These are phyloP conservation scores for Haliclona indistincta DNA, from an alignment of 37 sponge, comb jelly and placozoan species.

Conservation along the genomic window DNA sequence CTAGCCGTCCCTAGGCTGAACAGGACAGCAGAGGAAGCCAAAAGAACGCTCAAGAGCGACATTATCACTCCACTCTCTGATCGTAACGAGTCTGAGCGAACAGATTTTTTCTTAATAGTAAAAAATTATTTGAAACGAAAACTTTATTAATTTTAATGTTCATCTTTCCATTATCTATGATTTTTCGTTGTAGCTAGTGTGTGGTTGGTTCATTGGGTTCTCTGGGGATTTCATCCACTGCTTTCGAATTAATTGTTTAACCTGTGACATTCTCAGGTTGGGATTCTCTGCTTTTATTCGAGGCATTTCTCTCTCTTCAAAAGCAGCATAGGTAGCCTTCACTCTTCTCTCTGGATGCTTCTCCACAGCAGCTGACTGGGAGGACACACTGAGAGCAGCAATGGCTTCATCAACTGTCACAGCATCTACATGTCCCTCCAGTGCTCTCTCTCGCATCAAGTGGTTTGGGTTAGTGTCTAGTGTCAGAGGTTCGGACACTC, in stretches of 20 bases:
- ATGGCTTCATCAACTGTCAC: slow-evolving; percentile 91
- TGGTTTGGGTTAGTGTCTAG: slow-evolving; percentile 91
- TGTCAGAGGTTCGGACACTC: slow-evolving; percentile 35
- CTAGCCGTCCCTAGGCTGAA: neutral
- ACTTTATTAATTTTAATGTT: neutral
- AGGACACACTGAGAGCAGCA: slow-evolving; percentile 56
- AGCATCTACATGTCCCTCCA: slow-evolving; percentile 69
- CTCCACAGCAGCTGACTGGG: slow-evolving; percentile 33
- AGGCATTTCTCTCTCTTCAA: slow-evolving; percentile 86
- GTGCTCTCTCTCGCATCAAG: slow-evolving; percentile 35
- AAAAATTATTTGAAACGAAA: no score
- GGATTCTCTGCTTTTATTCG: slow-evolving; percentile 83
- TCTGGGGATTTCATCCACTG: slow-evolving; percentile 97
- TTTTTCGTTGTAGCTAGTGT: neutral
- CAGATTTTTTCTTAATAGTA: no score
- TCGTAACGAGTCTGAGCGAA: neutral
- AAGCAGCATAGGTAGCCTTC: slow-evolving; percentile 88
- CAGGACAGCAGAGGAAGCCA: neutral
- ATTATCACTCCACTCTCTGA: neutral
- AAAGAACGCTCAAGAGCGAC: neutral
- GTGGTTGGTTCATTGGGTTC: slow-evolving; percentile 90
- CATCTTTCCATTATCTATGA: neutral
- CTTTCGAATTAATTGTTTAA: slow-evolving; percentile 92
- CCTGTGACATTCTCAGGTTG: slow-evolving; percentile 83
- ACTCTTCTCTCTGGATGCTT: slow-evolving; percentile 76